Evolutionary conservation across 2,113 vertebrate species (phyloP), one percentile per base, ranked within the genome.

Genomic region (Lathamus discolor): DNA sequence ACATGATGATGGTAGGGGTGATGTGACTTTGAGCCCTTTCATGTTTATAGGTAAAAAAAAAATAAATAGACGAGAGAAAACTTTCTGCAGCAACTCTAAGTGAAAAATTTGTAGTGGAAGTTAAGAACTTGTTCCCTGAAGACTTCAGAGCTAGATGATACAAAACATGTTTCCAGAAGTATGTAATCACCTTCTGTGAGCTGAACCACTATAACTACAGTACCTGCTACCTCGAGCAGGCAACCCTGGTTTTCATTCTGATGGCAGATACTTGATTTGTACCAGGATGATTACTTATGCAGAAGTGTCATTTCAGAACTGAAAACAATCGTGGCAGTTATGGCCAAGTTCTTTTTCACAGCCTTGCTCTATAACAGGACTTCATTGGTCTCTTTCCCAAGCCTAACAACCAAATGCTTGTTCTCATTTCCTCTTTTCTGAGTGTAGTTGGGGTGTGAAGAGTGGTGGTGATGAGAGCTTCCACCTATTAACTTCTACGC

Each of bases 401-500:
- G 67, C 15, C 13, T n/a, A 91, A 87, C 77, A 70, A 82, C 74
- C 29, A 43, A 92, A 94, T 64, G 72, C 86, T 29, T 80, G 55
- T 43, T 95, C 64, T 96, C 90, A 63, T 92, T 97, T 97, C 95
- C 94, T 95, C 88, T 97, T 96, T 91, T 91, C 81, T 95, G 63
- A 13, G 25, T 61, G 68, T 28, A 31, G 28, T 74, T 39, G 66
- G 81, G 92, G 86, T 82, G 54, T 83, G 92, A 89, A 49, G 64
- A 86, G 44, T 96, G 90, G 61, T 81, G 64, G 28, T 51, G 44
- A 70, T 89, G 68, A 89, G 94, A 76, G 35, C 96, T 96, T 97
- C 92, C 92, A 90, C 43, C 33, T 64, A 18, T 66, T 61, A 13
- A 16, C 39, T 83, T 86, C 48, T 77, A 29, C 15, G 7, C 0